Percentiles rank a stretch among this genome's conserved stretches.
phyloP scores from a whole-genome alignment of 1,140 invertebrate species.

The Tribolium madens region DNA sequence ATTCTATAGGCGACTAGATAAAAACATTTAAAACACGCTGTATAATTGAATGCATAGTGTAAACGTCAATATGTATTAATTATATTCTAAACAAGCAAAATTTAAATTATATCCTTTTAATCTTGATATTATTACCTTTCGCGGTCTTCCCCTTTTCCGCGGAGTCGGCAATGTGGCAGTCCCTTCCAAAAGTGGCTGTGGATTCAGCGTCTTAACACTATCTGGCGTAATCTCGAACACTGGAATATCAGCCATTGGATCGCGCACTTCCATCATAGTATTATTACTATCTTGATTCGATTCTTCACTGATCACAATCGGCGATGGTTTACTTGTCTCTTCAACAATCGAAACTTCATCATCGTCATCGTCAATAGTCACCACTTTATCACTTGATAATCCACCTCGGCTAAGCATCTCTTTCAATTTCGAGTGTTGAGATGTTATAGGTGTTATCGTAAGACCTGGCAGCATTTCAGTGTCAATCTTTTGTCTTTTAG shows the following conservation, averaged over 20 bases:
- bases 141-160: conserved; percentile 51
- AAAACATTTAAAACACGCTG: too few relatives aligned
- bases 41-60: too few relatives aligned
- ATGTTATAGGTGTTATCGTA: conserved; percentile 13
- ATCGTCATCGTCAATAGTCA: conserved; percentile 43
- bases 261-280: conserved; percentile 43
- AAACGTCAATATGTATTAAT: too few relatives aligned
- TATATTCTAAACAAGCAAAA: too few relatives aligned
- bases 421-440: conserved; percentile 42
- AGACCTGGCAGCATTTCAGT: conserved; percentile 1
- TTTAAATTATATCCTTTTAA: too few relatives aligned
- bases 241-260: conserved; percentile 50
- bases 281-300: conserved; percentile 53
- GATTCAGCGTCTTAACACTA: conserved; percentile 6
- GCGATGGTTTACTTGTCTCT: conserved; percentile 39
- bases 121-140: too few relatives aligned
- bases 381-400: conserved; percentile 34
- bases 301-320: conserved; percentile 55
- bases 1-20: too few relatives aligned
- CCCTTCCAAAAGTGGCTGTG: background rate
- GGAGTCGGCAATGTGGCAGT: conserved; percentile 37
- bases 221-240: conserved; percentile 46
- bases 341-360: conserved; percentile 53
- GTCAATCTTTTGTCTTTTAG: background rate
- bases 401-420: conserved; percentile 40